phyloP scores from a whole-genome alignment of 1,140 invertebrate genomes.

The Aleiodes sp. region DNA sequence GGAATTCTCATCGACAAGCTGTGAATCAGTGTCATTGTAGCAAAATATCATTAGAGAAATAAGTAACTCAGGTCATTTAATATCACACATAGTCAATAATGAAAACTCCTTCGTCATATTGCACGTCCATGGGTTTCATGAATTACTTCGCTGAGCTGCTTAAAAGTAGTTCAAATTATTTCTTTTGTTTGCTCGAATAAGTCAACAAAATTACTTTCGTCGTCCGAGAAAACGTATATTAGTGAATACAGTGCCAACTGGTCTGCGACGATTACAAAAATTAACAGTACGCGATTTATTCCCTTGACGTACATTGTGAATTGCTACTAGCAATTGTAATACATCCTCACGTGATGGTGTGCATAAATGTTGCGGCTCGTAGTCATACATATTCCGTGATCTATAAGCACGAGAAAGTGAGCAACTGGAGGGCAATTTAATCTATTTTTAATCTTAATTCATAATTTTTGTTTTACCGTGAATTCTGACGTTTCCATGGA shows the following conservation, averaged over 20 bases:
- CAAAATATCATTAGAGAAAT: too few species aligned
- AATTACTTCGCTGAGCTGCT: conserved; percentile 20
- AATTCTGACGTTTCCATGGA: conserved; percentile 71
- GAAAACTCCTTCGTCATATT: too few species aligned
- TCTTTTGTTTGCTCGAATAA: background rate
- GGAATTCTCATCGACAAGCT: too few species aligned
- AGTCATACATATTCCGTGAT: conserved; percentile 63
- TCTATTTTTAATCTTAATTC: conserved; percentile 30
- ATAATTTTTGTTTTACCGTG: conserved; percentile 38
- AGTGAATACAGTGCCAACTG: conserved; percentile 69
- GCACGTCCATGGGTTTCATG: too few species aligned
- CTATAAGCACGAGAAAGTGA: conserved; percentile 28
- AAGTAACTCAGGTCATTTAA: too few species aligned
- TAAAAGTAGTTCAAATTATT: background rate
- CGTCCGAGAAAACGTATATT: conserved; percentile 72
- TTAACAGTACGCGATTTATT: conserved; percentile 67
- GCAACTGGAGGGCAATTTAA: conserved; percentile 40
- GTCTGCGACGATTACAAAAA: conserved; percentile 71
- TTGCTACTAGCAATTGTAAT: conserved; percentile 68
- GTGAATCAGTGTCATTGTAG: too few species aligned
- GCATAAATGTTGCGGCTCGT: conserved; percentile 68
- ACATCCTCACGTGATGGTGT: conserved; percentile 70
- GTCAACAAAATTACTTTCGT: conserved; percentile 19
- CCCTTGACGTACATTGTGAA: conserved; percentile 70
- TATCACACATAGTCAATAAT: too few species aligned